phyloP scores from a whole-genome alignment of 2,888 invertebrate species.

The Micropterix aruncella region DNA sequence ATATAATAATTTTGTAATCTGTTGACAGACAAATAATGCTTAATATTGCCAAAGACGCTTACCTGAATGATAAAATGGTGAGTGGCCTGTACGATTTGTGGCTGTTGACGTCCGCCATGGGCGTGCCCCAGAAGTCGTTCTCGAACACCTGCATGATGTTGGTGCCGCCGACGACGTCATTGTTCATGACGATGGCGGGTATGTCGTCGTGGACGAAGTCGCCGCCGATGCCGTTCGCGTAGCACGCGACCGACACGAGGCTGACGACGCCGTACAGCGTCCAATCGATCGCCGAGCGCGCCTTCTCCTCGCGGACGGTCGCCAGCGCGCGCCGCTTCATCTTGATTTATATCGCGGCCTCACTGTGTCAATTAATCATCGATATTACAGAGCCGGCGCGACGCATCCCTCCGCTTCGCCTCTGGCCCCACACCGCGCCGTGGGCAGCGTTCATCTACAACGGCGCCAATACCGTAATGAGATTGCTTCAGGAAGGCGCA shows the following conservation, averaged over 20 bases:
- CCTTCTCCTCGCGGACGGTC: conserved; percentile 31
- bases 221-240: conserved; percentile 59
- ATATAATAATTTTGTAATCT: too few relatives aligned
- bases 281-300: conserved; percentile 36
- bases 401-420: background rate
- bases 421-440: background rate
- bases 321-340: conserved; percentile 36
- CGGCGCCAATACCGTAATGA: background rate
- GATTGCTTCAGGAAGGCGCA: background rate
- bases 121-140: conserved; percentile 86
- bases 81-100: conserved; percentile 82
- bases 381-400: background rate
- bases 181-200: conserved; percentile 68
- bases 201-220: conserved; percentile 85
- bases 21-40: too few relatives aligned
- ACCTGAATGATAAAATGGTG: conserved; percentile 76
- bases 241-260: conserved; percentile 51
- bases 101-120: conserved; percentile 67
- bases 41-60: too few relatives aligned
- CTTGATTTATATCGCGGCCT: conserved; percentile 8
- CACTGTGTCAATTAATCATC: background rate
- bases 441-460: background rate
- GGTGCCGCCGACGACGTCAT: conserved; percentile 60
- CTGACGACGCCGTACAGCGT: conserved; percentile 48
- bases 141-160: conserved; percentile 46